Conservation (phyloP, 2,888 invertebrate species). For the Sarcophaga carnaria region DNA sequence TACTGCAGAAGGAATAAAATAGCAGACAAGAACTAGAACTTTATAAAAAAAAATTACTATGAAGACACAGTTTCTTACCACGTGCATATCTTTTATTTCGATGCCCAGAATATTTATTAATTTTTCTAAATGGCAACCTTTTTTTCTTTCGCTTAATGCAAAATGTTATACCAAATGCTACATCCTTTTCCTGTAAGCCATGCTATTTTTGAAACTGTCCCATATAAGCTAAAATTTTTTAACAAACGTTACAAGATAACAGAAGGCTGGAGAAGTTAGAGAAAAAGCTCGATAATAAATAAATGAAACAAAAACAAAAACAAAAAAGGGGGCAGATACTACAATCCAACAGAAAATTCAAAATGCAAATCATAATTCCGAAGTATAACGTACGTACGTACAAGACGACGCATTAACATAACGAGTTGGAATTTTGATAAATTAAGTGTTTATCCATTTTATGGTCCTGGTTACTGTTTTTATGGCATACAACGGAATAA, state of each 20-base stretch:
- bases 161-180: background rate
- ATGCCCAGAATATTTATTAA: background rate
- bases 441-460: constrained; percentile 79
- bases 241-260: constrained; percentile 13
- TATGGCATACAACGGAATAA: constrained; percentile 40
- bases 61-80: too few species aligned
- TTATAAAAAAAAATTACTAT: too few species aligned
- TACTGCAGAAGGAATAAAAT: too few species aligned
- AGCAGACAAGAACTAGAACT: too few species aligned
- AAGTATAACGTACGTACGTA: background rate
- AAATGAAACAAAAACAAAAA: constrained; percentile 36
- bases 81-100: too few species aligned
- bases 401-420: constrained; percentile 74
- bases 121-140: constrained; percentile 19
- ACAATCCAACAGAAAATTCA: background rate
- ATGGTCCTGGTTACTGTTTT: constrained; percentile 57
- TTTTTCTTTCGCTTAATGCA: background rate
- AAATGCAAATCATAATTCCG: constrained; percentile 63
- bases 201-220: constrained; percentile 53
- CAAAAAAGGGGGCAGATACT: background rate
- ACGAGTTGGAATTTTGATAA: constrained; percentile 78
- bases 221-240: constrained; percentile 46
- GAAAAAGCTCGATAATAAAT: constrained; percentile 9
- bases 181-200: constrained; percentile 32
- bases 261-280: background rate